phyloP scores from a whole-genome alignment of 2,888 invertebrate species.

The Polia nebulosa region DNA sequence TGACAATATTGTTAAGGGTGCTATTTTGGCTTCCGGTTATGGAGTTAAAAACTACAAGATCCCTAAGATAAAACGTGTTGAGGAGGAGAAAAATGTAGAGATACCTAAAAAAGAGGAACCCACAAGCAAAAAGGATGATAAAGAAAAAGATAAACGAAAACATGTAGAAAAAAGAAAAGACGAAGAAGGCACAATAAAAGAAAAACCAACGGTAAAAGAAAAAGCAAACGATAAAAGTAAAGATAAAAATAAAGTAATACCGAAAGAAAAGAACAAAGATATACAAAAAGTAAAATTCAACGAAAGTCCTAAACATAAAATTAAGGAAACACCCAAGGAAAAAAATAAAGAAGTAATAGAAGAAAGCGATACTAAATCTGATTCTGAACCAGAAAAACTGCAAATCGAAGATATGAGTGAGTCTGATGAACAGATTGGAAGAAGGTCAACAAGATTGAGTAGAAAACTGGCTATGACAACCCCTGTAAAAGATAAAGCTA shows the following conservation, averaged over 20 bases:
- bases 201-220: slow-evolving; percentile 13
- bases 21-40: slow-evolving; percentile 81
- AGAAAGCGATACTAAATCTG: slow-evolving; percentile 36
- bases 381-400: slow-evolving; percentile 27
- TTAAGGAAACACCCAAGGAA: slow-evolving; percentile 34
- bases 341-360: slow-evolving; percentile 47
- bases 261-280: slow-evolving; percentile 43
- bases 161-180: slow-evolving; percentile 39
- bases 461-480: slow-evolving; percentile 63
- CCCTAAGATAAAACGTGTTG: slow-evolving; percentile 85
- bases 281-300: slow-evolving; percentile 40
- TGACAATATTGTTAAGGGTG: slow-evolving; percentile 85
- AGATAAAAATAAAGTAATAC: slow-evolving; percentile 32
- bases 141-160: slow-evolving; percentile 37
- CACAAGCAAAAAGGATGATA: slow-evolving; percentile 31
- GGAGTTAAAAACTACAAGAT: slow-evolving; percentile 89
- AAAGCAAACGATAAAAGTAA: slow-evolving; percentile 42
- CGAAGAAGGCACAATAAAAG: not conserved
- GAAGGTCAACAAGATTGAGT: slow-evolving; percentile 75
- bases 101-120: slow-evolving; percentile 44
- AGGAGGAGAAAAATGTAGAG: slow-evolving; percentile 65
- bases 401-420: slow-evolving; percentile 11
- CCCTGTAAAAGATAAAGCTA: slow-evolving; percentile 27
- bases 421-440: slow-evolving; percentile 56
- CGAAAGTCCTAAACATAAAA: slow-evolving; percentile 34